Evolutionary conservation across 2,888 invertebrate genomes (phyloP).

Genomic region (Trichogramma dendrolimi): DNA sequence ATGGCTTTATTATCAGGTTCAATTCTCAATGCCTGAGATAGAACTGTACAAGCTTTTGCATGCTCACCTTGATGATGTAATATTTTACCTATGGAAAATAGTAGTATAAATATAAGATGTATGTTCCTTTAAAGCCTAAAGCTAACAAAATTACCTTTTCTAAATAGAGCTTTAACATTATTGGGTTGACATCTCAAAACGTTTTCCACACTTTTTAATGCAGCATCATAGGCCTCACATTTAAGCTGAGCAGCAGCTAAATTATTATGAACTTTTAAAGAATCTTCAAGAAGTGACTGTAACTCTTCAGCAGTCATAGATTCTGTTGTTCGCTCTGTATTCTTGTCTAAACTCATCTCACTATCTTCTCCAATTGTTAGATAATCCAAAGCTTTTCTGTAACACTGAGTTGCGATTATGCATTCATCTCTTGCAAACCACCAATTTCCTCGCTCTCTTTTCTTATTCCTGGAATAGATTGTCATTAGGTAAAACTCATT

Average conservation of each 20-base stretch:
- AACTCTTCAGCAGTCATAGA: constrained; percentile 57
- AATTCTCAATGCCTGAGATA: constrained; percentile 61
- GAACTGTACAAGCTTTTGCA: constrained; percentile 64
- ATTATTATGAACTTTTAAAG: constrained; percentile 84
- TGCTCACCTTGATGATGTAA: constrained; percentile 66
- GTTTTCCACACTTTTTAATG: constrained; percentile 75
- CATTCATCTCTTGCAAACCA: constrained; percentile 82
- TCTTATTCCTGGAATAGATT: constrained; percentile 58
- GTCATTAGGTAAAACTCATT: neutral
- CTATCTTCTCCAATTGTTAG: constrained; percentile 71
- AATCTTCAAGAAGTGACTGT: constrained; percentile 69
- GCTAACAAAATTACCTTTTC: constrained; percentile 67
- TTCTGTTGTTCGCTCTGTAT: constrained; percentile 50
- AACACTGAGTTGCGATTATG: constrained; percentile 78
- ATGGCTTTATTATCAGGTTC: constrained; percentile 64
- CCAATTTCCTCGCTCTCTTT: constrained; percentile 85
- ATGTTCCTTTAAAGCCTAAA: neutral
- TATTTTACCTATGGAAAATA: constrained; percentile 54
- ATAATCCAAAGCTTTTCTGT: constrained; percentile 78
- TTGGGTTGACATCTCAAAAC: constrained; percentile 80
- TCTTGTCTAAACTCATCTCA: constrained; percentile 56
- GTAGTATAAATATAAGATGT: neutral
- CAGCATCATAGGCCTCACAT: constrained; percentile 79
- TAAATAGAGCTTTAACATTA: constrained; percentile 86
- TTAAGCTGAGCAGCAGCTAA: constrained; percentile 90